Percentiles rank a stretch among this genome's conserved stretches.
phyloP scores from a whole-genome alignment of 1,140 invertebrate species.

The Lysiphlebus fabarum region DNA sequence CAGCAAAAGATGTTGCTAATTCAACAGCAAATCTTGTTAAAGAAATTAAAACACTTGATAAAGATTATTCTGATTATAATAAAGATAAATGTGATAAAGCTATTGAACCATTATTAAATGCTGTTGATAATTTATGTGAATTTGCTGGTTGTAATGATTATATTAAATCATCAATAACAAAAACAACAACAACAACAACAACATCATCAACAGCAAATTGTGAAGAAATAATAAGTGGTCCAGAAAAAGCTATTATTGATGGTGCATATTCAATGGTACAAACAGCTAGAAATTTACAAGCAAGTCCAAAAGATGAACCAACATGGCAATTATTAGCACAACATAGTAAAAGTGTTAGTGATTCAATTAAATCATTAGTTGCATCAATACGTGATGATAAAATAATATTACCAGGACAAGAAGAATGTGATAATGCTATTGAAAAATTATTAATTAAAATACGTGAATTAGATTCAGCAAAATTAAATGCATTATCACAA shows the following conservation, averaged over 20 bases:
- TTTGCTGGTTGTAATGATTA: conserved; percentile 68
- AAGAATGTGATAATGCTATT: conserved; percentile 85
- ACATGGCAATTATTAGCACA: conserved; percentile 91
- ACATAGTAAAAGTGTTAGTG: conserved; percentile 92
- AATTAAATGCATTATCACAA: conserved; percentile 83
- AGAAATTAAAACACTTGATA: conserved; percentile 89
- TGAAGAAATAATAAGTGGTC: conserved; percentile 85
- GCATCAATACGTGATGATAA: conserved; percentile 91
- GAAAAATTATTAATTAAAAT: conserved; percentile 74
- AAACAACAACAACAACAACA: conserved; percentile 27
- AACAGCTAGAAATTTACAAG: conserved; percentile 83
- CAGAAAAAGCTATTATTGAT: conserved; percentile 79
- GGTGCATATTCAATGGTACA: conserved; percentile 87
- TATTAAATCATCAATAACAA: conserved; percentile 30
- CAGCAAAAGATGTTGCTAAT: conserved; percentile 96
- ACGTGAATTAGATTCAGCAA: conserved; percentile 80
- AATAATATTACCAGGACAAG: conserved; percentile 76
- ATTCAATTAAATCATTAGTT: conserved; percentile 92
- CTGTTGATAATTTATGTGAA: conserved; percentile 87
- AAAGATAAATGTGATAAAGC: conserved; percentile 74
- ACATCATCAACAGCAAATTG: too few species aligned
- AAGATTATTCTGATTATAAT: conserved; percentile 75
- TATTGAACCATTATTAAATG: conserved; percentile 82
- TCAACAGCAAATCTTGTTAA: conserved; percentile 92
- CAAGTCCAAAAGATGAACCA: conserved; percentile 85